Evolutionary conservation across 2,797 vertebrate species (phyloP).

Genomic region (Cyprinella venusta): DNA sequence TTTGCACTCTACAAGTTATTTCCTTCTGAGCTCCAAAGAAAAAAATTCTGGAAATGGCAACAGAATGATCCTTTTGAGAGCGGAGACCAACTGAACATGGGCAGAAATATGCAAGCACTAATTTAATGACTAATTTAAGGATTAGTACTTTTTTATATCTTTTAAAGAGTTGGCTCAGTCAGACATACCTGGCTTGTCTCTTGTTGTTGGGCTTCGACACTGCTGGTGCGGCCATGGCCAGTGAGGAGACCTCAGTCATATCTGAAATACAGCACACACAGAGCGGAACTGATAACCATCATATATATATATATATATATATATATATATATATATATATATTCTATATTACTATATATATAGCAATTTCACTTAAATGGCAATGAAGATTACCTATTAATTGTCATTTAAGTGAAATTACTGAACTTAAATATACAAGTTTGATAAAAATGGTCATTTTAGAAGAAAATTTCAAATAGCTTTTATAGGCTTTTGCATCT

Average conservation of each 20-base stretch:
- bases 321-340: too few relatives aligned
- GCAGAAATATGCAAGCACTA: not conserved
- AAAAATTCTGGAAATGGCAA: not conserved
- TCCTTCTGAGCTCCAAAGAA: not conserved
- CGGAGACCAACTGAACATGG: not conserved
- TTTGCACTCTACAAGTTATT: not conserved
- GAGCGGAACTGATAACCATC: not conserved
- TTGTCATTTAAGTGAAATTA: too few relatives aligned
- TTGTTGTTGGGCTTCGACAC: slow-evolving; percentile 85
- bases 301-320: too few relatives aligned
- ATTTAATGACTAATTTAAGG: not conserved
- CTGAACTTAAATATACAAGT: too few relatives aligned
- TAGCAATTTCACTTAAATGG: too few relatives aligned
- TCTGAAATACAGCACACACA: slow-evolving; percentile 73
- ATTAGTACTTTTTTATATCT: not conserved
- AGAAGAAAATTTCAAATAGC: too few relatives aligned
- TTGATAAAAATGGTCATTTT: too few relatives aligned
- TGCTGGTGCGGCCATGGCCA: slow-evolving; percentile 80
- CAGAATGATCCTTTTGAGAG: not conserved
- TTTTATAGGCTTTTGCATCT: too few relatives aligned
- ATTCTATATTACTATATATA: too few relatives aligned
- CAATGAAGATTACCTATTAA: too few relatives aligned
- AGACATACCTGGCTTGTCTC: slow-evolving; percentile 84
- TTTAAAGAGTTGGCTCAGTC: not conserved
- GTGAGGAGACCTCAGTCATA: slow-evolving; percentile 84